Conservation (phyloP, 2,113 vertebrate species). For the Leiothrix lutea region DNA sequence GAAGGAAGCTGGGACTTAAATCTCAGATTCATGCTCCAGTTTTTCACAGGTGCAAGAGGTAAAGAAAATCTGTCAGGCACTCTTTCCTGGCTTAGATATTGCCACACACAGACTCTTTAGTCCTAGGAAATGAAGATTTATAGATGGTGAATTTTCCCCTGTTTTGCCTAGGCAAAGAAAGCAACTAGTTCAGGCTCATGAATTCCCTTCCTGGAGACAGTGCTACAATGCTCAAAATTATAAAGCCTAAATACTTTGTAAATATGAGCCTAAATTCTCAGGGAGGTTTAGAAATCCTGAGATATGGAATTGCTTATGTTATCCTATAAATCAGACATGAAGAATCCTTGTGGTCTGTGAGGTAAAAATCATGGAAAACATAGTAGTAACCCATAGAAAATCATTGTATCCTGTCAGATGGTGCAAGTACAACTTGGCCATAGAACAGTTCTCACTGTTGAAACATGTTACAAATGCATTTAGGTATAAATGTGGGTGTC, state of each 20-base stretch:
- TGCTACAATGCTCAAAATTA: not conserved
- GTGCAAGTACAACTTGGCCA: not conserved
- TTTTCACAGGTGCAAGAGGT: not conserved
- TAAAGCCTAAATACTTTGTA: not conserved
- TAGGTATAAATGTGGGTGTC: not conserved
- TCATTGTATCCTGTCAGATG: not conserved
- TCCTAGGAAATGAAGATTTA: not conserved
- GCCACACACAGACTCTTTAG: not conserved
- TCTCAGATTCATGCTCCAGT: not conserved
- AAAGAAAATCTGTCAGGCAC: not conserved
- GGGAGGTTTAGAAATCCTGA: not conserved
- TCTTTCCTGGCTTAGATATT: not conserved
- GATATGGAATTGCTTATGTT: not conserved
- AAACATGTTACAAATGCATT: not conserved
- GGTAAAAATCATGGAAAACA: not conserved
- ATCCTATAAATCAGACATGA: not conserved
- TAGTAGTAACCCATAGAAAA: not conserved
- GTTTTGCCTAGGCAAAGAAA: not conserved
- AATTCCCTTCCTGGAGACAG: not conserved
- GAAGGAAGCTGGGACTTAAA: not conserved
- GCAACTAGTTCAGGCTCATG: not conserved
- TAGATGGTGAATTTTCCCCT: not conserved
- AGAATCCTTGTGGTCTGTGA: not conserved
- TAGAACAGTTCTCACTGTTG: not conserved
- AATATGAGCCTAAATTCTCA: not conserved